A percentile compares a stretch with the other conserved stretches of the same genome.
phyloP scores from a whole-genome alignment of 2,888 invertebrate species.

The Pyrochroa serraticornis region DNA sequence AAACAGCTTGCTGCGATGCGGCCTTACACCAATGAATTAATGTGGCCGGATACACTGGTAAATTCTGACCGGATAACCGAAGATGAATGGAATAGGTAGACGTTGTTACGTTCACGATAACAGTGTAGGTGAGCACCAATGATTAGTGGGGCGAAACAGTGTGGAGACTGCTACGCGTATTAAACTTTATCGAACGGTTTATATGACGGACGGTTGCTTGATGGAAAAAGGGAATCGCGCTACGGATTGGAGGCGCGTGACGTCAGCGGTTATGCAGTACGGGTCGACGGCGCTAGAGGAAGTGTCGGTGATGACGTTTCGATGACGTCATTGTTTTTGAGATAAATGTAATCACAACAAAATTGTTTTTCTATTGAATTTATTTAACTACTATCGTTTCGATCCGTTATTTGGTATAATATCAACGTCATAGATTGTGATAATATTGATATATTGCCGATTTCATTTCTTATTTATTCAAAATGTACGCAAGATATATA shows the following conservation, averaged over 20 bases:
- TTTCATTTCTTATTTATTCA: too few species aligned
- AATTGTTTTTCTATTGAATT: too few species aligned
- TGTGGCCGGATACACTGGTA: conserved; percentile 43
- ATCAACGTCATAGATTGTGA: too few species aligned
- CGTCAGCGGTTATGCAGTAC: background rate
- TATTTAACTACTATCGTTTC: too few species aligned
- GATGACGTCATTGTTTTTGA: too few species aligned
- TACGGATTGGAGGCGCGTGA: background rate
- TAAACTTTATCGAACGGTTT: conserved; percentile 39
- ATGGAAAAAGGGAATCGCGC: background rate
- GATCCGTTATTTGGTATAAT: too few species aligned
- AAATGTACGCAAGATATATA: too few species aligned
- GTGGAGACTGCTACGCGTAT: conserved; percentile 35
- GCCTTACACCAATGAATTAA: conserved; percentile 50
- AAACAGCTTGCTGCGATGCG: conserved; percentile 46
- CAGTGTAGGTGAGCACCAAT: conserved; percentile 45
- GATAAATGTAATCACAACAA: too few species aligned
- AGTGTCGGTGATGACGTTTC: too few species aligned
- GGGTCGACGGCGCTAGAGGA: background rate
- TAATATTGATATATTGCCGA: too few species aligned
- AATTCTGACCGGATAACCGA: background rate
- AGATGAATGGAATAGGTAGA: too few species aligned
- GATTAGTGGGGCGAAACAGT: conserved; percentile 41
- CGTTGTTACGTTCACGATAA: conserved; percentile 26
- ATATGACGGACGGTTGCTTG: background rate